phyloP scores from a whole-genome alignment of 2,113 vertebrate species.

The Vidua chalybeata region DNA sequence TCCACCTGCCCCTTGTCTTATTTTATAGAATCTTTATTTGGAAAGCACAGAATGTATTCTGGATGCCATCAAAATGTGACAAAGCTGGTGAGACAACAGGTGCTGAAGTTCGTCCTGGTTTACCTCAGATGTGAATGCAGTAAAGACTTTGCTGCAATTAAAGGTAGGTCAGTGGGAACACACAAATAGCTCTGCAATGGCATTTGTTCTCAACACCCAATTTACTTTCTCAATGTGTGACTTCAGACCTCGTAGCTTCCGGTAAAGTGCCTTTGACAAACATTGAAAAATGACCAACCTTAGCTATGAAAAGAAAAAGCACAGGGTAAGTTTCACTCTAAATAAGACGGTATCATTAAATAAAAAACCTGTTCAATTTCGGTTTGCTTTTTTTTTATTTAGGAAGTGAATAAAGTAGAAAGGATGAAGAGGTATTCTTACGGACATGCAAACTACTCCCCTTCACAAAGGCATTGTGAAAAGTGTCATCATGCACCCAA shows the following conservation, averaged over 20 bases:
- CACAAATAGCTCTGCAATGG: not conserved
- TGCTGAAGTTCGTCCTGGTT: not conserved
- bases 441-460: not conserved
- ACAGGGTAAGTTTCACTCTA: not conserved
- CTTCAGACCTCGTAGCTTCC: not conserved
- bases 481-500: fast-evolving
- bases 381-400: not conserved
- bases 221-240: not conserved
- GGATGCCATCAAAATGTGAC: not conserved
- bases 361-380: not conserved
- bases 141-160: not conserved
- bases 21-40: not conserved
- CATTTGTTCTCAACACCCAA: not conserved
- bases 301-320: not conserved
- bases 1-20: not conserved
- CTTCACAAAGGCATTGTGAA: not conserved
- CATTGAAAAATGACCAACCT: fast-evolving
- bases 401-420: not conserved
- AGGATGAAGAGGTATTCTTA: not conserved
- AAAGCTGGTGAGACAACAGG: not conserved
- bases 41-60: not conserved
- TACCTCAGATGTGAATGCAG: not conserved
- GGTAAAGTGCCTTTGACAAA: not conserved
- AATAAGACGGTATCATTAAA: not conserved
- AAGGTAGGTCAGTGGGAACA: not conserved